These are phyloP conservation scores for Ormyrus pomaceus DNA, from an alignment of 2,888 invertebrate species.

Conservation along the genomic window DNA sequence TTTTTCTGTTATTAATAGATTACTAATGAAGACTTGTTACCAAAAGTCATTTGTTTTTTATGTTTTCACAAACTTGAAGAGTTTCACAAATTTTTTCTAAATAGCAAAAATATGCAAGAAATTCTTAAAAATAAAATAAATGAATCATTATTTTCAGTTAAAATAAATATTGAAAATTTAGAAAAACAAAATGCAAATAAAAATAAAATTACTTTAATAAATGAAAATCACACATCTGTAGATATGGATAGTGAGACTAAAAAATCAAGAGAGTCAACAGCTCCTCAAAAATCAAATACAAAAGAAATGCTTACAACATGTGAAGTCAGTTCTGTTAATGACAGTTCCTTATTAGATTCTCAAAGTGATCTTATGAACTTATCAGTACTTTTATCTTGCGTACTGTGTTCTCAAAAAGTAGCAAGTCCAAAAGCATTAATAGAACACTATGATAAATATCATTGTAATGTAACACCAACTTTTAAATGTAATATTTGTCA, in stretches of 20 bases:
- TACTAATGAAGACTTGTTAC: slow-evolving; percentile 24
- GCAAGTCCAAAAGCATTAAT: slow-evolving; percentile 17
- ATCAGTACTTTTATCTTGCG: not conserved
- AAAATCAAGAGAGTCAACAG: not conserved
- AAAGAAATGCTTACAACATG: not conserved
- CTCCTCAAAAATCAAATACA: not conserved
- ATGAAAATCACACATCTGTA: not conserved
- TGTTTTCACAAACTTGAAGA: slow-evolving; percentile 20
- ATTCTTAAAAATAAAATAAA: slow-evolving; percentile 10
- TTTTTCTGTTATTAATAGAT: slow-evolving; percentile 9
- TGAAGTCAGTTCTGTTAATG: not conserved
- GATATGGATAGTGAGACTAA: not conserved
- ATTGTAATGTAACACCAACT: not conserved
- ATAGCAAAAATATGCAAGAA: slow-evolving; percentile 1
- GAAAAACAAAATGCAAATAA: not conserved
- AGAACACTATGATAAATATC: slow-evolving; percentile 6
- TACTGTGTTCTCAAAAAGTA: slow-evolving; percentile 3
- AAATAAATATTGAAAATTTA: slow-evolving; percentile 18
- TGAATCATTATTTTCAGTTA: slow-evolving; percentile 13
- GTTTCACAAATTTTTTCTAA: slow-evolving; percentile 26
- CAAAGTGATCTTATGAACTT: not conserved
- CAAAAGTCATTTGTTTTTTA: slow-evolving; percentile 25
- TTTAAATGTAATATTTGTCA: slow-evolving; percentile 26
- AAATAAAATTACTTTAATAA: not conserved
- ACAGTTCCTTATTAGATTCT: not conserved